Evolutionary conservation across 2,113 vertebrate species (phyloP).

Genomic region (Rattus norvegicus): DNA sequence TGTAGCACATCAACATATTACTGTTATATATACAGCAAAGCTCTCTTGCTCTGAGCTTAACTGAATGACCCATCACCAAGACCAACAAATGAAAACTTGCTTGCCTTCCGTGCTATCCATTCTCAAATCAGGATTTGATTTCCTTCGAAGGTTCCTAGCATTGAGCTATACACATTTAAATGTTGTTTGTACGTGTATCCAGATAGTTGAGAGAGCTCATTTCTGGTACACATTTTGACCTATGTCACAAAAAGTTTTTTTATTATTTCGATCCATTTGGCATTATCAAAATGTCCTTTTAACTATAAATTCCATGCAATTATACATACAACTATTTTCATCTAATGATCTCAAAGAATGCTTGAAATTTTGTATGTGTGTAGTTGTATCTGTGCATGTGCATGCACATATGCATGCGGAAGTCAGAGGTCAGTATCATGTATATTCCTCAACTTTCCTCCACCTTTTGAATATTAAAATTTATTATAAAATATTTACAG

Average conservation of each 20-base stretch:
- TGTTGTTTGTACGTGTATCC: neutral
- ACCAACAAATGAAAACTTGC: too few relatives aligned
- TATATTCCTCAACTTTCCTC: neutral
- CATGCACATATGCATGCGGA: too few relatives aligned
- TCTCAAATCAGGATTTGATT: neutral
- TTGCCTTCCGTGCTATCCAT: too few relatives aligned
- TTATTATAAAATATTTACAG: neutral
- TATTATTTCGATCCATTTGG: neutral
- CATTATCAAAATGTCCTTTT: neutral
- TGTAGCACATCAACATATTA: too few relatives aligned
- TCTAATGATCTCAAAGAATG: constrained; percentile 6
- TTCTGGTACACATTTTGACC: neutral
- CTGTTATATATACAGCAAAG: neutral
- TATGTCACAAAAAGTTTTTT: neutral
- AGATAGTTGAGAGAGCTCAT: neutral
- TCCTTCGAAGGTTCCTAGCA: neutral
- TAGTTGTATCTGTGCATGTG: neutral
- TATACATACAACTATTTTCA: constrained; percentile 7
- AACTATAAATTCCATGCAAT: neutral
- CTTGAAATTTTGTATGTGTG: neutral
- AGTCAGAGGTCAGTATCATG: neutral
- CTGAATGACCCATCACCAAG: neutral
- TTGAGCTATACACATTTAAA: neutral
- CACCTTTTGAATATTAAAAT: neutral
- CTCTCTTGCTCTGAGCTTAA: neutral